Base-by-base conservation (phyloP, 30 jellyfish, hydroid and myxozoan genomes). In the Catostylus mosaicus region DNA sequence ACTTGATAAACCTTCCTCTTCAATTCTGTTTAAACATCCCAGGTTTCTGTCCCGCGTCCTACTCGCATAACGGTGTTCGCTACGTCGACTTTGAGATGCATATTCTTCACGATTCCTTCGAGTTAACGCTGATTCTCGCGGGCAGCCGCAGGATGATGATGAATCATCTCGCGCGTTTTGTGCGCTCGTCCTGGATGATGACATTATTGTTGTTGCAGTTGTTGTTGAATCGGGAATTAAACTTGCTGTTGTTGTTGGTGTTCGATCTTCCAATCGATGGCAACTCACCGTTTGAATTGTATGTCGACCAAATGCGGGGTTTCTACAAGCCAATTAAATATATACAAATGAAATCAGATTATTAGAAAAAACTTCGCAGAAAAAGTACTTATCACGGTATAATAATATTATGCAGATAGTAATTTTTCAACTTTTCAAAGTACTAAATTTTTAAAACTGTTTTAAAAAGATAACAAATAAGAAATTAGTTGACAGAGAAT, bases 241-340 rank as follows among this genome's bases (percentile, higher is more conserved):
- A 16, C 56, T 43, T 43, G 56, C 16, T 16, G 56, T 52, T 52
- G 67, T n/a, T 52, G 67, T 52, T 52, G 84, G 7, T 9, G 26
- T 43, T 54, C 82, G 88, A 11, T 73, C 61, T 16, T 73, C 88
- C 77, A 84, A 3, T 3, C 89, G 88, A 33, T 77, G 59, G 45
- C 96, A 87, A 56, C 92, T 87, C 48, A 87, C 96, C 9, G 96
- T 78, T 37, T 87, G 92, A 19, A 87, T 76, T 14, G 85, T 66
- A 22, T 63, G 43, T 11, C 77, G 85, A 2, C 87, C 95, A 73
- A 40, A 70, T 30, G 56, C 71, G 16, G 60, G 89, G 40, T 47
- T 50, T 18, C 83, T 71, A 35, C n/a, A n/a, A n/a, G n/a, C n/a
- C n/a, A n/a, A n/a, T n/a, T n/a, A n/a, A n/a, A n/a, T n/a, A n/a